A percentile compares a stretch with the other conserved stretches of the same genome.
Conservation (phyloP, 2,113 vertebrate genomes). For the Hydrolagus affinis region DNA sequence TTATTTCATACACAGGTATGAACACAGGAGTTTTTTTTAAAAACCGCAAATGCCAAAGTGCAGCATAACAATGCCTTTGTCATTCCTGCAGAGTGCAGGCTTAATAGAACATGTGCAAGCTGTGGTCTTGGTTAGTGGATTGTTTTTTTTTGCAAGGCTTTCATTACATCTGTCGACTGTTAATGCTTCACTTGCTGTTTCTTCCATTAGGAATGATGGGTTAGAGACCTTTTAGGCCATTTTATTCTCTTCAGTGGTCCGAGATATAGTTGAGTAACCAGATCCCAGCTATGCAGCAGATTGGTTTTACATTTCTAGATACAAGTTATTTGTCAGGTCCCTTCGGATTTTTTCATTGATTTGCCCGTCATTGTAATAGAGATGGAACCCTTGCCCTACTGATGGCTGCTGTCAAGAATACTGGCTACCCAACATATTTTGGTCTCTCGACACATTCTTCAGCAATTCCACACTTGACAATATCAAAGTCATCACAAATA, state of each 20-base stretch:
- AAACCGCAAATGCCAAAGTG: neutral
- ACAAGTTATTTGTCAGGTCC: constrained; percentile 32
- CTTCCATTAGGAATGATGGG: constrained; percentile 14
- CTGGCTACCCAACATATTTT: neutral
- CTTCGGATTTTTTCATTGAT: constrained; percentile 40
- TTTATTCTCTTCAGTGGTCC: constrained; percentile 34
- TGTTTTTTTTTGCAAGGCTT: neutral
- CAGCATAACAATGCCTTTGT: neutral
- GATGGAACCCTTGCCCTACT: constrained; percentile 32
- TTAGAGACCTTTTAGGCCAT: constrained; percentile 30
- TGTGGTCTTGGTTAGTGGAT: neutral
- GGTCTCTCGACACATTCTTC: neutral
- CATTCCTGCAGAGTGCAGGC: neutral
- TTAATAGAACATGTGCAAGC: neutral
- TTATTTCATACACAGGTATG: neutral
- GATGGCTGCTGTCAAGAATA: constrained; percentile 36
- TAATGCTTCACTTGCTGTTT: neutral
- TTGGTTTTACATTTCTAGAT: constrained; percentile 29
- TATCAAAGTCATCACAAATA: constrained; percentile 11
- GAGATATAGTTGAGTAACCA: constrained; percentile 34
- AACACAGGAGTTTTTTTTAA: too few species aligned
- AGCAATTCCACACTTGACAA: neutral
- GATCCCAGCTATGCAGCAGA: constrained; percentile 33
- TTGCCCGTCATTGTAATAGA: constrained; percentile 40
- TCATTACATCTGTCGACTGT: neutral